phyloP scores from a whole-genome alignment of 2,888 invertebrate genomes.

The Cosmorhoe ocellata region DNA sequence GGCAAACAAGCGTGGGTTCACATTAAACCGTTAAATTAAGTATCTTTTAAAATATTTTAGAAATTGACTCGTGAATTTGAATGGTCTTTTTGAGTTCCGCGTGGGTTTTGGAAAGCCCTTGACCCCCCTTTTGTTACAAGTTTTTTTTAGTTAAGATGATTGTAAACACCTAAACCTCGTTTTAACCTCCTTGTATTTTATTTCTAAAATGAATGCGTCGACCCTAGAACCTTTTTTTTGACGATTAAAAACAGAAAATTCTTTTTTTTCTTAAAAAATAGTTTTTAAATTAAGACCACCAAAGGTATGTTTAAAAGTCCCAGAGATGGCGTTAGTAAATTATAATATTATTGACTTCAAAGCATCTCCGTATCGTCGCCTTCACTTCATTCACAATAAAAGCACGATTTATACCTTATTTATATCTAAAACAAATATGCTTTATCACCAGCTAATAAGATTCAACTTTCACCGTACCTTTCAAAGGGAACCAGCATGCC shows the following conservation, averaged over 20 bases:
- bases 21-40: constrained; percentile 31
- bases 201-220: no score
- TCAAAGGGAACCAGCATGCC: background rate
- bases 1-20: constrained; percentile 38
- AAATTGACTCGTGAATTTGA: constrained; percentile 17
- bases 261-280: no score
- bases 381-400: constrained; percentile 1
- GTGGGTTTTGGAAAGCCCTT: constrained; percentile 27
- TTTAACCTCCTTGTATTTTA: no score
- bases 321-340: background rate
- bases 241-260: no score
- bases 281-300: background rate
- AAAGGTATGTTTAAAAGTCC: background rate
- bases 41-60: constrained; percentile 31
- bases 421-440: background rate
- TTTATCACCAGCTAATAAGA: constrained; percentile 2
- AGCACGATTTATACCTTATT: background rate
- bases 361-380: background rate
- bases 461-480: background rate
- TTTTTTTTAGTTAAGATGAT: no score
- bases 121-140: background rate
- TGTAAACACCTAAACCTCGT: no score
- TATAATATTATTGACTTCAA: constrained; percentile 1
- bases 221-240: no score
- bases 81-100: constrained; percentile 13